A percentile compares a stretch with the other conserved stretches of the same genome.
These are phyloP conservation scores for Jacana jacana DNA, from an alignment of 2,113 vertebrate species.

Conservation along the genomic window DNA sequence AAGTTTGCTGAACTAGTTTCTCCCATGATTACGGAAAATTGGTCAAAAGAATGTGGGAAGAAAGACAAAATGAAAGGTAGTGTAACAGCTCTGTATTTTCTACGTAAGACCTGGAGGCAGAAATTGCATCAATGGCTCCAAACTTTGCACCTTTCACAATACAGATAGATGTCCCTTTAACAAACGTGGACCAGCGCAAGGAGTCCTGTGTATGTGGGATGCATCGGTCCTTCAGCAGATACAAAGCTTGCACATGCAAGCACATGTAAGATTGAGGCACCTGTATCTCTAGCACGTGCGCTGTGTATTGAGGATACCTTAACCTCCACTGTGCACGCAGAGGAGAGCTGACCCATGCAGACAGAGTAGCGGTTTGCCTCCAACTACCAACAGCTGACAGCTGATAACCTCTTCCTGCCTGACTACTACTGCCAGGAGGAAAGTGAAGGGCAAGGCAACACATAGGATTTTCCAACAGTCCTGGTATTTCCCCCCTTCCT, in stretches of 20 bases:
- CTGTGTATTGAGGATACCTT: not conserved
- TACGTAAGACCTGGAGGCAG: not conserved
- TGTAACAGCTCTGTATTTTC: not conserved
- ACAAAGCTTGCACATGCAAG: not conserved
- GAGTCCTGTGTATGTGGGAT: not conserved
- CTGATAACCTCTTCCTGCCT: not conserved
- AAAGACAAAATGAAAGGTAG: constrained; percentile 67
- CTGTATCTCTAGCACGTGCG: not conserved
- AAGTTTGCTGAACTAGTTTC: constrained; percentile 77
- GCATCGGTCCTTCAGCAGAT: not conserved
- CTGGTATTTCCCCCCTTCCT: not conserved
- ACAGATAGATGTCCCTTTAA: not conserved
- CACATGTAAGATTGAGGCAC: not conserved
- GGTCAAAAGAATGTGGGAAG: constrained; percentile 78
- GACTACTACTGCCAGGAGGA: not conserved
- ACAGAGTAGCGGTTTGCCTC: not conserved
- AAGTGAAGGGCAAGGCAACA: not conserved
- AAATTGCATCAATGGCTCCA: not conserved
- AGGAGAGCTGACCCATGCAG: not conserved
- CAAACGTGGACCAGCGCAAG: not conserved
- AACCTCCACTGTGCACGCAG: not conserved
- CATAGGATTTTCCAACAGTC: not conserved
- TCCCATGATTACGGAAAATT: constrained; percentile 77
- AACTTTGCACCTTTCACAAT: not conserved
- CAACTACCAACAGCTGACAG: not conserved